These are phyloP conservation scores for Toxostoma redivivum DNA, from an alignment of 2,113 vertebrate genomes.

Conservation along the genomic window DNA sequence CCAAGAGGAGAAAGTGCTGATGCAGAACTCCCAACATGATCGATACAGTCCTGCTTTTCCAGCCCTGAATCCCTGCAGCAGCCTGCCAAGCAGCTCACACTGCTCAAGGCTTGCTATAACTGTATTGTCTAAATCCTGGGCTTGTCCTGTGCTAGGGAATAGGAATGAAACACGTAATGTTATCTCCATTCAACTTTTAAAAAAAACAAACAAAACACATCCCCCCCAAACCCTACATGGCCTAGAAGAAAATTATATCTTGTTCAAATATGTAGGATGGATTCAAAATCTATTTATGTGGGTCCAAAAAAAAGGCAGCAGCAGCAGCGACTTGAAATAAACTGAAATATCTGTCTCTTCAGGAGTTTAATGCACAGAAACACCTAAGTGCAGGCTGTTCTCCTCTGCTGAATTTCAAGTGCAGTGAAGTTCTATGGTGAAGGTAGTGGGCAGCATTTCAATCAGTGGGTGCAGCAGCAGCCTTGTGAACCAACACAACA, in stretches of 20 bases:
- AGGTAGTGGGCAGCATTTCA: background rate
- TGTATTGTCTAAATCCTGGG: background rate
- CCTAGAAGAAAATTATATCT: background rate
- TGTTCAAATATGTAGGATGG: background rate
- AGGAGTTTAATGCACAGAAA: background rate
- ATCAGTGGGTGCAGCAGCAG: background rate
- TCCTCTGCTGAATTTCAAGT: background rate
- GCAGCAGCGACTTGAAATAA: background rate
- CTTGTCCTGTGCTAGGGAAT: background rate
- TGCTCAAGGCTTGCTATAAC: background rate
- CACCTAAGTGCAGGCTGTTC: background rate
- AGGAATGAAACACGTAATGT: background rate
- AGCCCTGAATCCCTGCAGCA: background rate
- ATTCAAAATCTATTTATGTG: background rate
- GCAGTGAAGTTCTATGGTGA: background rate
- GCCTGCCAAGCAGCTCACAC: background rate
- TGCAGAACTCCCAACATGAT: background rate
- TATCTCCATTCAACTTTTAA: background rate
- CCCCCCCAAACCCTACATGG: background rate
- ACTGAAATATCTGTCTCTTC: background rate
- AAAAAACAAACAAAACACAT: background rate
- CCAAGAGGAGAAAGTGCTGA: background rate
- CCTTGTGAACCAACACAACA: background rate
- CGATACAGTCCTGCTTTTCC: background rate
- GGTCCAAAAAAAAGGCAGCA: background rate